Evolutionary conservation across 2,113 vertebrate genomes (phyloP), one percentile per base, ranked within the genome.

Genomic region (Stigmatopora nigra): DNA sequence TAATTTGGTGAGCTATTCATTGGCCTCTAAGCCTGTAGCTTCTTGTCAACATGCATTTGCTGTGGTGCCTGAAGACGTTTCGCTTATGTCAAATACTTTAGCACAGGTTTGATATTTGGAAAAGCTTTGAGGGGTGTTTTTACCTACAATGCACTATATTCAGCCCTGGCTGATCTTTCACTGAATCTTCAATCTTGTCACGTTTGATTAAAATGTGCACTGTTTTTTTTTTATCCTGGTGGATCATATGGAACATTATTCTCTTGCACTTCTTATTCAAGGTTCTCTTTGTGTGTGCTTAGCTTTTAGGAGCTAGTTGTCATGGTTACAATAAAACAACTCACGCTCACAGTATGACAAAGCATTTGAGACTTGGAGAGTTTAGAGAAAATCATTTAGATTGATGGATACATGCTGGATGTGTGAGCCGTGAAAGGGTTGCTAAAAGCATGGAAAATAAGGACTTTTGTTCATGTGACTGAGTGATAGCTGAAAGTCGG

Each of bases 1-100:
- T 61, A 70, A 84, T 78, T 71, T 66, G 65, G 70, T 44, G 16
- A 3, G 59, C 67, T 61, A 55, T n/a, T 13, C 58, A 51, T 64
- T 57, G 0, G 64, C 61, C 63, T 38, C 62, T 68, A 75, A 63
- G 62, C 53, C 78, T 66, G 51, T 3, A 75, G 76, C 67, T 44
- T 70, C 65, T n/a, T 76, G 79, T 72, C 73, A 69, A 25, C 38
- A 19, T 65, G 19, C 25, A 38, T 55, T 53, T 36, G 22, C 38
- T 38, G 8, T 20, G 47, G 15, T 25, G 45, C 61, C 45, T 13
- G 45, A 45, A 63, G 31, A 63, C 61, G 25, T 69, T 44, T 41
- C 64, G 58, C 36, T 57, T 19, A n/a, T 20, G 51, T 58, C 65
- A 71, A 58, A 69, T 53, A 62, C n/a, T 57, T 77, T 59, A 35